Percentiles rank a stretch among this genome's conserved stretches.
phyloP scores from a whole-genome alignment of 2,113 vertebrate genomes.

The Centrocercus urophasianus region DNA sequence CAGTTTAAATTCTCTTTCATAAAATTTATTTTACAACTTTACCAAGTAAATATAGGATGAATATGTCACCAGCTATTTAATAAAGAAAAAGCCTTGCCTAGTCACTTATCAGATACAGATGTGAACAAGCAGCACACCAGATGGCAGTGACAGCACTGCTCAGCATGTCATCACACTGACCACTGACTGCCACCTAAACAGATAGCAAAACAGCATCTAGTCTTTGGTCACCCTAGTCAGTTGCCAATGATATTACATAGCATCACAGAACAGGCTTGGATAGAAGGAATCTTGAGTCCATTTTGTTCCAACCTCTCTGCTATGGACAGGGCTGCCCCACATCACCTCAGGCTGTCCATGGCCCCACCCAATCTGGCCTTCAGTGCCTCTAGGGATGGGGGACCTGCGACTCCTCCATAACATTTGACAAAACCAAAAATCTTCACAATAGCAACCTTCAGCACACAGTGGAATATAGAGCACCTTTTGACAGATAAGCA shows the following conservation, averaged over 20 bases:
- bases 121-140: background rate
- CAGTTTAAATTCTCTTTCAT: background rate
- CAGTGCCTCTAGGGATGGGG: background rate
- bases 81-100: background rate
- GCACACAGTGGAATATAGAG: background rate
- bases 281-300: background rate
- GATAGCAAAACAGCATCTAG: accelerated
- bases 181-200: accelerated
- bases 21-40: background rate
- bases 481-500: background rate
- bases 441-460: background rate
- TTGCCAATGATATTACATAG: background rate
- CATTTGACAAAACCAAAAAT: background rate
- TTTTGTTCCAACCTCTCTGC: background rate
- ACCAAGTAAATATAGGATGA: background rate
- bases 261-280: background rate
- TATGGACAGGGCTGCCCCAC: background rate
- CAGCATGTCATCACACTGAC: accelerated
- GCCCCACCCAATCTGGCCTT: background rate
- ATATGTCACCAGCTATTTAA: background rate
- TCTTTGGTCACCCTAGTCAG: background rate
- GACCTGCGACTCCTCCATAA: background rate
- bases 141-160: background rate
- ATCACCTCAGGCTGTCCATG: background rate
- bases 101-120: background rate